Conservation (phyloP, 2,888 invertebrate species). For the Leucophenga montana region DNA sequence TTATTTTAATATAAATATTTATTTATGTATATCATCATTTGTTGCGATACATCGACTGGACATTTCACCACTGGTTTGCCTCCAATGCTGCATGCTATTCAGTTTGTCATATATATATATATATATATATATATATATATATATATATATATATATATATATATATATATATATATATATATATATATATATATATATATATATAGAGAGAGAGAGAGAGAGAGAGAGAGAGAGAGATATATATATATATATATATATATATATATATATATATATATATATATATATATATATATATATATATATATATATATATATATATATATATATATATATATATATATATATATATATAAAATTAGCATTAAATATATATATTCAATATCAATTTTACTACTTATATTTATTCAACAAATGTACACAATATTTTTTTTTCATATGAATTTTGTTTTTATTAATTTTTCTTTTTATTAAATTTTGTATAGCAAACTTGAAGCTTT, state of each 20-base stretch:
- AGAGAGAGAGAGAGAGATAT: too few relatives aligned
- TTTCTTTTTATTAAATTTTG: constrained; percentile 21
- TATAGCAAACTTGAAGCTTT: constrained; percentile 28
- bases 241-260: constrained; percentile 53
- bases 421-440: constrained; percentile 38
- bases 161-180: constrained; percentile 21
- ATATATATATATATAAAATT: constrained; percentile 33
- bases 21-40: constrained; percentile 25
- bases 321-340: constrained; percentile 34
- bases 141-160: constrained; percentile 20
- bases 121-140: constrained; percentile 22
- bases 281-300: constrained; percentile 52
- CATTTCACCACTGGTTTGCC: neutral
- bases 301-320: constrained; percentile 32
- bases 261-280: too few relatives aligned
- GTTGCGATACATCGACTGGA: constrained; percentile 24
- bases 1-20: constrained; percentile 8
- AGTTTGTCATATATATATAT: constrained; percentile 56
- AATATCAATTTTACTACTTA: constrained; percentile 55
- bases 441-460: neutral
- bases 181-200: constrained; percentile 22
- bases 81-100: constrained; percentile 34
- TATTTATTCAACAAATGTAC: constrained; percentile 56
- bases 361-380: constrained; percentile 26
- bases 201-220: too few relatives aligned